Evolutionary conservation across 2,113 vertebrate genomes (phyloP).

Genomic region (Zootoca vivipara): DNA sequence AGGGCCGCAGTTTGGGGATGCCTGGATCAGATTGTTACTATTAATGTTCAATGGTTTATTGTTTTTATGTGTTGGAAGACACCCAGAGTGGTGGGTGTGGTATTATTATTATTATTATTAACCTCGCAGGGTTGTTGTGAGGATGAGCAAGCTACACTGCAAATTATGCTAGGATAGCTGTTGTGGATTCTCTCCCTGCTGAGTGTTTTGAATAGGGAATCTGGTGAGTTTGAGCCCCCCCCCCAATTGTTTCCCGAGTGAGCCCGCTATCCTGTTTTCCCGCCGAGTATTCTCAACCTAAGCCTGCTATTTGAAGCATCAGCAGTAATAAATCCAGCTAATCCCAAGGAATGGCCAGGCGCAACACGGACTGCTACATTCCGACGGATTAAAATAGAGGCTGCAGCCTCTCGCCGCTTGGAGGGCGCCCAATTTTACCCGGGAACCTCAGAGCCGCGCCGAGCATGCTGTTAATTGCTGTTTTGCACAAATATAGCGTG

Average conservation of each 20-base stretch:
- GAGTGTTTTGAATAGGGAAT: neutral
- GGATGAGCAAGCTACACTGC: neutral
- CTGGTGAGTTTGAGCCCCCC: neutral
- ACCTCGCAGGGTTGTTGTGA: neutral
- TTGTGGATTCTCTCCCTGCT: neutral
- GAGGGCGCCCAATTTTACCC: conserved; percentile 68
- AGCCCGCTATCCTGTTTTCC: conserved; percentile 50
- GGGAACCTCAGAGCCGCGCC: conserved; percentile 78
- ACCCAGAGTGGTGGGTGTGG: too few species aligned
- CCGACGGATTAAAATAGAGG: conserved; percentile 71
- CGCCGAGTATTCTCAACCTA: conserved; percentile 2
- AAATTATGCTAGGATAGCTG: neutral
- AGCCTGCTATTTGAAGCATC: conserved; percentile 60
- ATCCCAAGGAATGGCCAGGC: conserved; percentile 69
- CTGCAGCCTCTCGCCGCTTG: conserved; percentile 69
- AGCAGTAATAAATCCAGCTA: conserved; percentile 73
- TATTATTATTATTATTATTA: too few species aligned
- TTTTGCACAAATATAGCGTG: conserved; percentile 74
- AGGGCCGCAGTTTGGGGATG: too few species aligned
- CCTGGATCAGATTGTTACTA: too few species aligned
- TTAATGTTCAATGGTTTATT: too few species aligned
- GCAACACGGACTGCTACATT: conserved; percentile 76
- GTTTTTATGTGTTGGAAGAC: too few species aligned
- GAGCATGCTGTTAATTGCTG: conserved; percentile 79
- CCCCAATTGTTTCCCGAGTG: neutral